A percentile compares a stretch with the other conserved stretches of the same genome.
phyloP scores from a whole-genome alignment of 2,888 invertebrate species.

The Eledona agricola region DNA sequence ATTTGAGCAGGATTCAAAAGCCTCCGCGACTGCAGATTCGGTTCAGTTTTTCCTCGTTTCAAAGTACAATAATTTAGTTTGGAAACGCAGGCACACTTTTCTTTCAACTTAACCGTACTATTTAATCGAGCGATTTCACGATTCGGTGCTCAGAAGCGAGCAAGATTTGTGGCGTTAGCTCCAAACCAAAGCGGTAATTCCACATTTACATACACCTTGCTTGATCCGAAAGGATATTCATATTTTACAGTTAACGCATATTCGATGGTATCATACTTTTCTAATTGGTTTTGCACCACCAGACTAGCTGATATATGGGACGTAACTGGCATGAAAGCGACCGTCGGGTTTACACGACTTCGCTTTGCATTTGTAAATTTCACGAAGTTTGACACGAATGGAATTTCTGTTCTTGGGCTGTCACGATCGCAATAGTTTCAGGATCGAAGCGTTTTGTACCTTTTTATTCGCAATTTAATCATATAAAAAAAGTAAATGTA shows the following conservation, averaged over 20 bases:
- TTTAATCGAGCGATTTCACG: conserved; percentile 52
- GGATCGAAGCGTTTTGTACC: too few species aligned
- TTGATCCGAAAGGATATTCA: conserved; percentile 49
- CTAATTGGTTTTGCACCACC: conserved; percentile 49
- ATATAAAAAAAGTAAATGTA: too few species aligned
- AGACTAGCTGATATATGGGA: conserved; percentile 32
- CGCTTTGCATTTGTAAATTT: conserved; percentile 32
- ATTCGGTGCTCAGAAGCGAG: conserved; percentile 45
- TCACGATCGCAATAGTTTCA: too few species aligned
- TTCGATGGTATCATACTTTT: conserved; percentile 48
- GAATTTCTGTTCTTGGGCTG: conserved; percentile 16
- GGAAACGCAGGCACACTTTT: too few species aligned
- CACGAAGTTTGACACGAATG: conserved; percentile 29
- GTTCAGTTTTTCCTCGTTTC: too few species aligned
- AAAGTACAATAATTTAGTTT: too few species aligned
- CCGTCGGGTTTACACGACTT: conserved; percentile 20
- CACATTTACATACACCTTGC: conserved; percentile 45
- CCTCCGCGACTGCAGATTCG: too few species aligned
- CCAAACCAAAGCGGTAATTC: conserved; percentile 39
- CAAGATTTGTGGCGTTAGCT: conserved; percentile 48
- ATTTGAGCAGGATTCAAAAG: too few species aligned
- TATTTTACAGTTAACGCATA: conserved; percentile 50
- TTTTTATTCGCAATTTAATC: too few species aligned
- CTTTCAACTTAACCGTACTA: conserved; percentile 35
- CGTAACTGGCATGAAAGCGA: conserved; percentile 21